These are phyloP conservation scores for Sminthurides aquaticus DNA, from an alignment of 2,888 invertebrate genomes.

Conservation along the genomic window DNA sequence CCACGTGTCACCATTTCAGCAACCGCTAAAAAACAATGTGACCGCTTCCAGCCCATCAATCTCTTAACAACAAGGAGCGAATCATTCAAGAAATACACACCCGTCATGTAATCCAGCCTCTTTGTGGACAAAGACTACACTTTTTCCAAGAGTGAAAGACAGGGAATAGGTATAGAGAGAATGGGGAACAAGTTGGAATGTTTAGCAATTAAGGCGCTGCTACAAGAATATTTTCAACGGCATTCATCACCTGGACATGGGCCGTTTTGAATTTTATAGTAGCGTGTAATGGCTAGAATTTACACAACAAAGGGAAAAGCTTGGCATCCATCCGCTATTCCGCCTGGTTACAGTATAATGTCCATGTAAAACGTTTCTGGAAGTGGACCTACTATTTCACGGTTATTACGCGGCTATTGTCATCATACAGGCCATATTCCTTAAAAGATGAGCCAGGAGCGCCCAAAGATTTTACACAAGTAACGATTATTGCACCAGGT, in stretches of 20 bases:
- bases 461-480: neutral
- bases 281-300: neutral
- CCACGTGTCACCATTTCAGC: no score
- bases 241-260: neutral
- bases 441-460: neutral
- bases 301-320: neutral
- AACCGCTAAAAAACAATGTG: no score
- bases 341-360: neutral
- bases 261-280: neutral
- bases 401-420: neutral
- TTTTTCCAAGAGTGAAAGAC: no score
- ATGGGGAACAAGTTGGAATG: no score
- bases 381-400: neutral
- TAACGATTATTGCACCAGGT: constrained; percentile 8
- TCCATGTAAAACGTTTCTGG: neutral
- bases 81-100: no score
- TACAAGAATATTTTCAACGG: neutral
- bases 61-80: no score
- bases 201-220: no score
- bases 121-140: no score
- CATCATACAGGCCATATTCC: neutral
- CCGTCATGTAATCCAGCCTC: no score
- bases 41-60: no score
- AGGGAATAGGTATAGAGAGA: no score
- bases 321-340: neutral